Base-by-base conservation (phyloP, 2,113 vertebrate species). In the Pituophis catenifer region DNA sequence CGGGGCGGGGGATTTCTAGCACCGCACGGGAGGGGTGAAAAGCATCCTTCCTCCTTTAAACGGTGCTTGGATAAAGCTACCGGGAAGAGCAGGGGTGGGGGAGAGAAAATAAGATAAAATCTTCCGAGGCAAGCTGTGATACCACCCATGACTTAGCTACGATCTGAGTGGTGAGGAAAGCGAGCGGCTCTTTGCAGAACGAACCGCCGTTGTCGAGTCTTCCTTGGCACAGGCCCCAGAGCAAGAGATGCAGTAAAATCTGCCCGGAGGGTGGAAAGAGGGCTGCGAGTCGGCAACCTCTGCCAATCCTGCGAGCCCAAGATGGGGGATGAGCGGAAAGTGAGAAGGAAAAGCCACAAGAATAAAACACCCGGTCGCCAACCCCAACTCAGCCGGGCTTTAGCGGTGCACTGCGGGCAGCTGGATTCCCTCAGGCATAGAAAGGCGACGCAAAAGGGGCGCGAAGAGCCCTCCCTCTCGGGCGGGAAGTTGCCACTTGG, bases 31-130 rank as follows among this genome's bases (percentile, higher is more conserved):
- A n/a, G n/a, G n/a, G n/a, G n/a, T 94, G 96, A 92, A 65, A 95
- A 95, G 93, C 90, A 91, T 91, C 89, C 96, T 91, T 91, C 94
- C 92, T 91, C 86, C 90, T 88, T 89, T 93, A 95, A 96, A 96
- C 94, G 92, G 94, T 91, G 94, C 95, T 33, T 59, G 24, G 24
- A 26, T 70, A 50, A 87, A 92, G 38, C 50, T 5, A 33, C 33
- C 5, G 44, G 48, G 15, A 57, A 52, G 44, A 50, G 38, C 15
- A 29, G 55, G 8, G n/a, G 29, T 13, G 44, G 52, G 88, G 70
- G 23, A 21, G 70, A 26, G 7, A 44, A 81, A 44, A 24, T 53
- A 17, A 55, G 33, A n/a, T 38, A 13, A 17, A 21, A 75, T 21
- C 50, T 26, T 33, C 11, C 3, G 38, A 91, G 81, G 44, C 17